A percentile compares a stretch with the other conserved stretches of the same genome.
These are phyloP conservation scores for Imbricaverruca yamaguchii DNA, from an alignment of 2,888 invertebrate species.

Conservation along the genomic window DNA sequence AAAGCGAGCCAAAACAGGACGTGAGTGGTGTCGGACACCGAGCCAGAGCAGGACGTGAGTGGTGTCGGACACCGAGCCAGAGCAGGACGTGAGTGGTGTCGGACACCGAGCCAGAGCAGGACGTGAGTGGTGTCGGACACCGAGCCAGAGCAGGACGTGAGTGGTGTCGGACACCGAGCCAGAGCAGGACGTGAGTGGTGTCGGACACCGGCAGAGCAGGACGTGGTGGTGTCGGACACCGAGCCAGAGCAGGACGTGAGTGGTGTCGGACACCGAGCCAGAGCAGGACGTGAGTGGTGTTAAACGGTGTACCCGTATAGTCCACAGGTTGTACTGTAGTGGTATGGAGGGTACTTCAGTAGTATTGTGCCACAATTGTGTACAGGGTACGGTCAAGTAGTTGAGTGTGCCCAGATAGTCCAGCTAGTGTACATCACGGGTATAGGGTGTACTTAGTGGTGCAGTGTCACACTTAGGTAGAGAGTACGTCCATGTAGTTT, in stretches of 20 bases:
- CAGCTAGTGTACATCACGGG: no score
- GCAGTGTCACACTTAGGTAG: no score
- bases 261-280: slow-evolving; percentile 32
- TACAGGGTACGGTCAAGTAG: no score
- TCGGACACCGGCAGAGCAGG: no score
- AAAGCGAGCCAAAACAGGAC: slow-evolving; percentile 32
- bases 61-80: slow-evolving; percentile 32
- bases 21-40: slow-evolving; percentile 33
- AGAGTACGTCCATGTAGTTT: no score
- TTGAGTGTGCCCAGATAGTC: no score
- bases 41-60: slow-evolving; percentile 32
- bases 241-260: slow-evolving; percentile 32
- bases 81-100: slow-evolving; percentile 33
- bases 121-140: slow-evolving; percentile 33
- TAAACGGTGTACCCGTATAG: no score
- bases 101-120: slow-evolving; percentile 31
- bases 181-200: slow-evolving; percentile 32
- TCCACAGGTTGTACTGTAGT: no score
- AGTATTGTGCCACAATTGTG: no score
- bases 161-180: slow-evolving; percentile 33
- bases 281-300: slow-evolving; percentile 33
- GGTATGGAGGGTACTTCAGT: no score
- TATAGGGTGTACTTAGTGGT: no score
- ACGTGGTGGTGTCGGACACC: slow-evolving; percentile 32
- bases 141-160: slow-evolving; percentile 32